Conservation (phyloP, 2,797 vertebrate genomes). For the Coreius guichenoti region DNA sequence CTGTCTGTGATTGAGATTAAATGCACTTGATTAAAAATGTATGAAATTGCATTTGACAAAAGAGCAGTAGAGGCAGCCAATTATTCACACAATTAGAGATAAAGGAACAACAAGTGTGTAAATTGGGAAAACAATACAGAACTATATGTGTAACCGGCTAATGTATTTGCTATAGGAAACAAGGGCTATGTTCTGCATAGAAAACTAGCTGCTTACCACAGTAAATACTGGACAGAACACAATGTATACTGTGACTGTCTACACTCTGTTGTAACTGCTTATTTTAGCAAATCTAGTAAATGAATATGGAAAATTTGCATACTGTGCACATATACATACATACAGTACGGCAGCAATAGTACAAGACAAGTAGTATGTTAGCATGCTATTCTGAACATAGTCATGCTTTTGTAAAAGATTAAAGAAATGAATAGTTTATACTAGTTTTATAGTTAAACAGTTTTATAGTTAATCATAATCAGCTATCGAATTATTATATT, state of each 20-base stretch:
- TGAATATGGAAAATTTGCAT: no score
- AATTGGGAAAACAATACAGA: slow-evolving; percentile 9
- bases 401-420: neutral
- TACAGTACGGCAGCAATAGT: neutral
- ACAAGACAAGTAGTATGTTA: neutral
- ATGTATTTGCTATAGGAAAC: neutral
- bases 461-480: neutral
- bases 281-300: neutral
- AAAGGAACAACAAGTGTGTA: slow-evolving; percentile 7
- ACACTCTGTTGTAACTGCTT: neutral
- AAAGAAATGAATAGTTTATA: no score
- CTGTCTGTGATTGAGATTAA: slow-evolving; percentile 26
- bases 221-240: neutral
- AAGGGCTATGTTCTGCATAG: neutral
- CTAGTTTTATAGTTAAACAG: neutral
- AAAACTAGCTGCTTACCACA: neutral
- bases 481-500: no score
- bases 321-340: no score
- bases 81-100: slow-evolving; percentile 40
- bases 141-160: neutral
- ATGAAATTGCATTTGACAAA: slow-evolving; percentile 38
- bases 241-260: neutral
- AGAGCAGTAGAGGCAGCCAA: neutral
- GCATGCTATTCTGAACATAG: neutral
- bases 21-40: slow-evolving; percentile 41